A percentile compares a stretch with the other conserved stretches of the same genome.
Evolutionary conservation across 2,888 invertebrate species (phyloP).

Genomic region (Andrena fulva): DNA sequence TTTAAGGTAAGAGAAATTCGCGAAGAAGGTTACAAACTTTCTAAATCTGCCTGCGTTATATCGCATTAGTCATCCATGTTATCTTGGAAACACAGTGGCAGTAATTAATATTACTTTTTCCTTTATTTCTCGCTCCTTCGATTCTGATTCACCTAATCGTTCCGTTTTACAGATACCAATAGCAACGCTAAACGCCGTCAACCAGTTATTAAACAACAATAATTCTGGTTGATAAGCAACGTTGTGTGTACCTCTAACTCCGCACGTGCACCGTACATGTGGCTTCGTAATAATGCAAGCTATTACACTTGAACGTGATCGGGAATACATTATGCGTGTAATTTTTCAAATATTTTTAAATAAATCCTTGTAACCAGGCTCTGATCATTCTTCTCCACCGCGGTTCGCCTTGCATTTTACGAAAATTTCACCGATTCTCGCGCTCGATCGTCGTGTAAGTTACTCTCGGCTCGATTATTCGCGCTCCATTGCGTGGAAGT

Average conservation of each 20-base stretch:
- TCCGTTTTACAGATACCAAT: conserved; percentile 87
- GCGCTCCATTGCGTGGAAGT: not conserved
- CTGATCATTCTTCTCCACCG: not conserved
- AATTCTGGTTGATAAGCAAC: conserved; percentile 8
- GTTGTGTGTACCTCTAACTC: too few species aligned
- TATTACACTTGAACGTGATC: not conserved
- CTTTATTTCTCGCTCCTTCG: not conserved
- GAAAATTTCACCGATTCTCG: not conserved
- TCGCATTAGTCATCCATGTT: too few species aligned
- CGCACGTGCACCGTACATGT: not conserved
- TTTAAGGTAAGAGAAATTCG: conserved; percentile 87
- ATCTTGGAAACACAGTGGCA: not conserved
- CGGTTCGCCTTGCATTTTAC: not conserved
- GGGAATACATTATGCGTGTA: not conserved
- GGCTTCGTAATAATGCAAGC: not conserved
- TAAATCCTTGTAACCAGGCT: conserved; percentile 12
- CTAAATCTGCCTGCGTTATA: too few species aligned
- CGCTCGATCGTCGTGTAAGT: not conserved
- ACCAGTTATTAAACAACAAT: conserved; percentile 87
- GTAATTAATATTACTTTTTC: not conserved
- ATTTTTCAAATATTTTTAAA: not conserved
- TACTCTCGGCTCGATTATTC: not conserved
- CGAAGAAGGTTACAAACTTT: too few species aligned
- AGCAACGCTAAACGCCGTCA: conserved; percentile 88
- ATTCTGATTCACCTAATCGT: not conserved